Base-by-base conservation (phyloP, 2,888 invertebrate genomes). In the Lamellibrachia columna region DNA sequence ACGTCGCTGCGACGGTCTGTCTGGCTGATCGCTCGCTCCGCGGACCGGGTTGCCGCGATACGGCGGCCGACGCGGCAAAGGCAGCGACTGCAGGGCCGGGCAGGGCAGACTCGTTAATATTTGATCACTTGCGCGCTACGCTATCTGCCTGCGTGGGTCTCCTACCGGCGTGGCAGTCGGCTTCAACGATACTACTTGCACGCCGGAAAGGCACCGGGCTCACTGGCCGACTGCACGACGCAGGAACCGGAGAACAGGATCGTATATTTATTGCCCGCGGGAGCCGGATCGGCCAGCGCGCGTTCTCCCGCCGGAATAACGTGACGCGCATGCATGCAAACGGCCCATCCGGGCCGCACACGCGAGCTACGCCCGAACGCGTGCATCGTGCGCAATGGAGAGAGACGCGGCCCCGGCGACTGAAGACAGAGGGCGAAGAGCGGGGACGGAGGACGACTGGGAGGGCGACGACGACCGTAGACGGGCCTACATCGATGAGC, bases 51-150 rank as follows among this genome's bases (percentile, higher is more conserved):
- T 75, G 75, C 75, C 75, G 75, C 75, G 75, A 15, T 75, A 75
- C 75, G n/a, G 15, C 75, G 75, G 75, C 75, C 75, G 22, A 75
- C 75, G 75, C 75, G 75, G 75, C 75, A 11, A 22, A 75, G 75
- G 22, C 75, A 22, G 75, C 75, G 75, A 75, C 75, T 75, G 75
- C 75, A 75, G 75, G 22, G 75, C 75, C 75, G 6, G 75, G 75
- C 75, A 75, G 6, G 75, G 75, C 75, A 75, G 75, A 15, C 22
- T 75, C 75, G 75, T 75, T 75, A 75, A 75, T 75, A 75, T 75
- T 75, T 75, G 75, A 75, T 75, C 75, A 75, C 75, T 75, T 75
- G 75, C 75, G 75, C 75, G 75, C 75, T 75, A 75, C 75, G 75
- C 75, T 75, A 75, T 75, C 75, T 75, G 22, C 75, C 4, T 11